Evolutionary conservation across 2,888 invertebrate species (phyloP).

Genomic region (Nephrocerus scutellatus): DNA sequence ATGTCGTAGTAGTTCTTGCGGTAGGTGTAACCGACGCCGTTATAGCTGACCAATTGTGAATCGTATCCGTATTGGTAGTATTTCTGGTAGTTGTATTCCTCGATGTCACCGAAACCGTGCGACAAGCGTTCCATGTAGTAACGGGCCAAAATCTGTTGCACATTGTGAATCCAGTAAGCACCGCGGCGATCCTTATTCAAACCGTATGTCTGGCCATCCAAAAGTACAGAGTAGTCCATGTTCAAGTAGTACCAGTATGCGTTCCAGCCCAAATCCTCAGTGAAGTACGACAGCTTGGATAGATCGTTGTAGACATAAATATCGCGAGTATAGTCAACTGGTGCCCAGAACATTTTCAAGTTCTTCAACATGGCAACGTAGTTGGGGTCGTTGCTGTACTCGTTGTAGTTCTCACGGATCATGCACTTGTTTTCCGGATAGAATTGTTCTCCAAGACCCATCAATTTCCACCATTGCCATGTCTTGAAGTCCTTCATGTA

Average conservation of each 20-base stretch:
- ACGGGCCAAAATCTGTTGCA: conserved; percentile 61
- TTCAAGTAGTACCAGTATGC: conserved; percentile 56
- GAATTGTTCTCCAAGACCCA: conserved; percentile 29
- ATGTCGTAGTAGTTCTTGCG: conserved; percentile 53
- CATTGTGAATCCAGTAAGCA: conserved; percentile 56
- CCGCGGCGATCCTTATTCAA: conserved; percentile 54
- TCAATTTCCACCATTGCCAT: conserved; percentile 32
- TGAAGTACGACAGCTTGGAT: conserved; percentile 57
- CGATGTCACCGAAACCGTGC: conserved; percentile 59
- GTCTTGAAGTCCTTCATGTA: conserved; percentile 29
- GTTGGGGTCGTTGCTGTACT: conserved; percentile 20
- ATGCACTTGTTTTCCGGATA: conserved; percentile 23
- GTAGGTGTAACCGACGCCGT: conserved; percentile 58
- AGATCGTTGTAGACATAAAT: conserved; percentile 49
- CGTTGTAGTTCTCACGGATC: conserved; percentile 26
- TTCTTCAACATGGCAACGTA: conserved; percentile 22
- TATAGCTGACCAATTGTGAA: conserved; percentile 56
- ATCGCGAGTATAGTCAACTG: conserved; percentile 54
- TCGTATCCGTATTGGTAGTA: conserved; percentile 55
- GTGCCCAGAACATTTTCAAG: conserved; percentile 28
- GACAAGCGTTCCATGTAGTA: conserved; percentile 69
- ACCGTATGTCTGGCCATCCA: conserved; percentile 51
- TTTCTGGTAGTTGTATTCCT: conserved; percentile 50
- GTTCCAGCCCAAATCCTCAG: conserved; percentile 63
- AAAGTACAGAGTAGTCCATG: conserved; percentile 57